Evolutionary conservation across 2,888 invertebrate genomes (phyloP), one percentile per base, ranked within the genome.

Genomic region (Allophyes oxyacanthae): DNA sequence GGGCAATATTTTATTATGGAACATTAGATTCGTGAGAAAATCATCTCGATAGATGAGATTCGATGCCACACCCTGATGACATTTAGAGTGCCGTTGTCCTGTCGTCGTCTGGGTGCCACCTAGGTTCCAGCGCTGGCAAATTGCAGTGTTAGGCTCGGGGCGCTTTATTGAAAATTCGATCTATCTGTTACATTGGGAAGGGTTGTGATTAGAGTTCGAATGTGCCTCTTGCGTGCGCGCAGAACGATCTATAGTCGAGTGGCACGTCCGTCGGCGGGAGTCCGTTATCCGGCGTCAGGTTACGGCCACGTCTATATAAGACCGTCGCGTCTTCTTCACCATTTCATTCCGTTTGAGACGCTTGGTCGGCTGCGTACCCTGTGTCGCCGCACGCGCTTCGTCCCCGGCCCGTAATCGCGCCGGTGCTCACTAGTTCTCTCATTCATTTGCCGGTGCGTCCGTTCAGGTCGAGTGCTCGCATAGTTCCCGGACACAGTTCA

Each of bases 211-310:
- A 59, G 57, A 64, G 70, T 57, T 64, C 72, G 72, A 88, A 81
- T 84, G 74, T 85, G 79, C 62, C 64, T 75, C 78, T 83, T 90
- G 81, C 79, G 82, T 60, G 67, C 49, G 73, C 74, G 85, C 74
- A 77, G 69, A 82, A 91, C 76, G 85, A 84, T 82, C 70, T 78
- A 79, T 71, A 83, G 75, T 90, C 75, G 87, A 65, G 74, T 79
- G 83, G 78, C 82, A 73, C 67, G 49, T 65, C 77, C 74, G 84
- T 79, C 81, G 81, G 81, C 77, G 75, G 81, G 84, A 89, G 88
- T 82, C 94, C 94, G 94, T 94, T 94, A 94, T 94, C 88, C 91
- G 90, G 91, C 92, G 94, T 92, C 94, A 94, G 93, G 94, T 94
- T 94, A 92, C 91, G 90, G 88, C 89, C 87, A 89, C 88, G 94